Evolutionary conservation across 2,113 vertebrate species (phyloP), one percentile per base, ranked within the genome.

Genomic region (Gobius niger): DNA sequence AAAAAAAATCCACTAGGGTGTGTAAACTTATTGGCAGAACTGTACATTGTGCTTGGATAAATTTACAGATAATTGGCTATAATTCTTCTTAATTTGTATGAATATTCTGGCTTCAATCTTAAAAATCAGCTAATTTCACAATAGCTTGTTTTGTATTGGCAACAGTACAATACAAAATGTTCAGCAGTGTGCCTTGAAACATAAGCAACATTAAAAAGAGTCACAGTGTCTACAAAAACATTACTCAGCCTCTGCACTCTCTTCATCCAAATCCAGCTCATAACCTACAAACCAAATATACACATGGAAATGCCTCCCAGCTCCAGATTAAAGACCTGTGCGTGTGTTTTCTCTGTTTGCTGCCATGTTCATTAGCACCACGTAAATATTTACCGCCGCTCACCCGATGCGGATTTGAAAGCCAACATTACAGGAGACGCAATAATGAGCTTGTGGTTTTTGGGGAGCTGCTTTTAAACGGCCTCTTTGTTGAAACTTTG

Each of bases 371-470:
- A 63, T 60, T 5, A 2, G 46, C 13, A 24, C 65, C 13, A 47
- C 76, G 81, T 83, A 87, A 85, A 86, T 87, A 86, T 90, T 89
- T 89, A 84, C 82, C 72, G 80, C 67, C 61, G 72, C 63, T 63
- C 72, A 68, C 75, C 80, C 83, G 81, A 83, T 90, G 83, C 85
- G 81, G 84, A 87, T 83, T 82, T 81, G 75, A 88, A 65, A 76
- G 75, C 80, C 72, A 74, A 81, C 82, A 86, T 78, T 82, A 80
- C 70, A 1, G 70, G 67, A 73, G 86, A 85, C 78, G 79, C 79
- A 89, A 85, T 82, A 86, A 88, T 81, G 87, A 88, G 83, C 68
- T 69, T 85, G 87, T 74, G 89, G 83, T 87, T 80, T 71, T 78
- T 5, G 77, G 81, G 76, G 79, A 86, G 85, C 85, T 73, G 77